These are phyloP conservation scores for Agrenia bidenticulata DNA, from an alignment of 2,888 invertebrate species.

Conservation along the genomic window DNA sequence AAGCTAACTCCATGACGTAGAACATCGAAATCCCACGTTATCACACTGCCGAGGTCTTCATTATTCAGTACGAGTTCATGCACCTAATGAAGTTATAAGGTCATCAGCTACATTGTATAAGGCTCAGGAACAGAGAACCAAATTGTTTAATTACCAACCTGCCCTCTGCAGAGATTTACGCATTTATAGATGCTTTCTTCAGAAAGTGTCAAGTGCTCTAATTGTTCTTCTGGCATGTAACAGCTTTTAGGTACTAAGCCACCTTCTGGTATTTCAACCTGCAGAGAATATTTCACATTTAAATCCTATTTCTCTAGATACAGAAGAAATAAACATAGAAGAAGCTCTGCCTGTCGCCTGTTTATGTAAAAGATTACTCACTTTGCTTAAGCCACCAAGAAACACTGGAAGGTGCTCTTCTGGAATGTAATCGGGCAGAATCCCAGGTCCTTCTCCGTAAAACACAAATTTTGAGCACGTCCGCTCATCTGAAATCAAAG, in stretches of 20 bases:
- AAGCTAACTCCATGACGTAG: slow-evolving; percentile 85
- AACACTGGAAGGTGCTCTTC: slow-evolving; percentile 86
- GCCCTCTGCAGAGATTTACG: slow-evolving; percentile 67
- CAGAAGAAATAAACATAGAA: background rate
- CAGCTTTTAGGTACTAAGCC: slow-evolving; percentile 84
- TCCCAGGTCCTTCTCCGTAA: slow-evolving; percentile 80
- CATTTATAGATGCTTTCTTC: slow-evolving; percentile 73
- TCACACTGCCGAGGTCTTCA: slow-evolving; percentile 80
- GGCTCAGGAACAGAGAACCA: background rate
- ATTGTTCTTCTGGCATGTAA: slow-evolving; percentile 67
- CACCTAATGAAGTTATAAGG: slow-evolving; percentile 58
- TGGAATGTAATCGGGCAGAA: slow-evolving; percentile 81
- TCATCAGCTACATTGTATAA: too few relatives aligned
- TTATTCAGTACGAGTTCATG: slow-evolving; percentile 77
- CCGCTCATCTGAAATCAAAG: slow-evolving; percentile 70
- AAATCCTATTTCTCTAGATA: slow-evolving; percentile 1
- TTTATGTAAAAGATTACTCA: slow-evolving; percentile 59
- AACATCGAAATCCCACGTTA: slow-evolving; percentile 97
- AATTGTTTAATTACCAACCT: slow-evolving; percentile 54
- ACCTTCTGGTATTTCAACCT: slow-evolving; percentile 83
- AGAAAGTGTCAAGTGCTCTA: slow-evolving; percentile 58
- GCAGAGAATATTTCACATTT: slow-evolving; percentile 54
- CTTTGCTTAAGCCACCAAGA: slow-evolving; percentile 85
- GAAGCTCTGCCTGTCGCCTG: background rate
- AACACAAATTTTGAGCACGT: slow-evolving; percentile 89